Evolutionary conservation across 2,797 vertebrate species (phyloP), one percentile per base, ranked within the genome.

Genomic region (Cyprinella venusta): DNA sequence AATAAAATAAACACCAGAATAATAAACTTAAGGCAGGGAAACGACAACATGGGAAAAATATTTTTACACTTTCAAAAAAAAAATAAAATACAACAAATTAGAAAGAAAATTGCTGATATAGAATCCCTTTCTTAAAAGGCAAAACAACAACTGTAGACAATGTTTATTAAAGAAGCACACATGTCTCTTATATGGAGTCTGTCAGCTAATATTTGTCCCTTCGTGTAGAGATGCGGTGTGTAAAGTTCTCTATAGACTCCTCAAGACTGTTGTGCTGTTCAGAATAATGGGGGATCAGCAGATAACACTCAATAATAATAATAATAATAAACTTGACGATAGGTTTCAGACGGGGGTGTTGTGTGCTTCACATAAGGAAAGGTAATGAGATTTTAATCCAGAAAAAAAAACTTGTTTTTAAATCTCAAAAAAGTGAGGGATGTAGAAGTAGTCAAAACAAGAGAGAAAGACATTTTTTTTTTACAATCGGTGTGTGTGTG

Each of bases 151-250:
- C 76, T 91, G 89, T 92, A 94, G 94, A 95, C 90, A 93, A 88
- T 88, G 92, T 94, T 93, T 91, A 88, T 92, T 91, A 94, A 92
- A 93, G 93, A 93, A 91, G 93, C 91, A 93, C 68, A 77, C 71
- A 18, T 38, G 80, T 80, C 75, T 80, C 75, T 78, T 92, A 48
- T 88, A 80, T 89, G 42, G 24, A 54, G 79, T 85, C 59, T 70
- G 54, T 85, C 80, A 89, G 89, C 89, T 64, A 52, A 68, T 90
- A 88, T 91, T 92, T 93, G 54, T 76, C 75, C 72, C 54, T 68
- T 79, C 40, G n/a, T 83, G 45, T 64, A 56, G 80, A 65, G 45
- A 45, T 89, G 90, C 91, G 92, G 91, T 90, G 92, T 93, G 91
- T 82, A 89, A 90, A 86, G 90, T 92, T 90, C 88, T 78, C 86